These are phyloP conservation scores for Tragelaphus buxtoni DNA, from an alignment of 2,113 vertebrate genomes.

Conservation along the genomic window DNA sequence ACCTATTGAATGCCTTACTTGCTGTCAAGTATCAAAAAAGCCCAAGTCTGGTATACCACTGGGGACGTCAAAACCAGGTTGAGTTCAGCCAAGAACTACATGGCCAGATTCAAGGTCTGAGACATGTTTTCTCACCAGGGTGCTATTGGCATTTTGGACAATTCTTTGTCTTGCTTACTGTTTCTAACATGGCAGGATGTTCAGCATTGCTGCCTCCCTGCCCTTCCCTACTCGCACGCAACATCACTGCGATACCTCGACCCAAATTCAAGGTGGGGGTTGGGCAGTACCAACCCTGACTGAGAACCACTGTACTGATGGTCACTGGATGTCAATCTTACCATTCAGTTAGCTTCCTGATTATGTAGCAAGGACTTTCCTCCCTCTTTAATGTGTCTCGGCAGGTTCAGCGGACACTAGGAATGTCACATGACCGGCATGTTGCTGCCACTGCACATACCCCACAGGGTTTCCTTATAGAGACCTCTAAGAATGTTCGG, in stretches of 20 bases:
- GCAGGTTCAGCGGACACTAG: conserved; percentile 91
- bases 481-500: conserved; percentile 76
- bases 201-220: background rate
- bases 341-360: background rate
- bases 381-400: conserved; percentile 37
- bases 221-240: background rate
- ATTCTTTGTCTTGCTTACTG: background rate
- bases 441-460: conserved; percentile 84
- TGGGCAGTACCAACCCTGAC: background rate
- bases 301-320: background rate
- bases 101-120: background rate
- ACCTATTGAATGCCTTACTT: background rate
- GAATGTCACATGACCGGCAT: conserved; percentile 83
- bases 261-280: background rate
- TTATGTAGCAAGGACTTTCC: background rate
- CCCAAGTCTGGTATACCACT: background rate
- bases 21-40: background rate
- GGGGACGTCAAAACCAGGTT: background rate
- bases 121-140: background rate
- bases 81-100: background rate
- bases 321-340: background rate
- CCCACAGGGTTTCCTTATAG: conserved; percentile 83
- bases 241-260: background rate
- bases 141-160: background rate
- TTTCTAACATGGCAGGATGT: background rate